A percentile compares a stretch with the other conserved stretches of the same genome.
These are phyloP conservation scores for Aepyceros melampus DNA, from an alignment of 2,113 vertebrate genomes.

Conservation along the genomic window DNA sequence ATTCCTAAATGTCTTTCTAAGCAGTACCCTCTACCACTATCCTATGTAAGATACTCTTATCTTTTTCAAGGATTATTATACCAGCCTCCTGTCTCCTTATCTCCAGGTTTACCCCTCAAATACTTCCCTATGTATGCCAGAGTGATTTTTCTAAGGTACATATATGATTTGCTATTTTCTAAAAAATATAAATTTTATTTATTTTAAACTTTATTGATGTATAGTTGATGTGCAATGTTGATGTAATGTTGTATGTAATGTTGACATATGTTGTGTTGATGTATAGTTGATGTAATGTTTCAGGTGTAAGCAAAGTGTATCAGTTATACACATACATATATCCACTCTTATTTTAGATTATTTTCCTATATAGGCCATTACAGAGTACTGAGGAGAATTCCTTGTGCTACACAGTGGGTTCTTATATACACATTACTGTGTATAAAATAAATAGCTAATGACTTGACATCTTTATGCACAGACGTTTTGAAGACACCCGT, in stretches of 20 bases:
- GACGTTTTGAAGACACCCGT: not conserved
- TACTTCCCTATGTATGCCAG: not conserved
- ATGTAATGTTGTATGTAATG: not conserved
- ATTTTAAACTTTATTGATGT: not conserved
- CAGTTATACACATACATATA: not conserved
- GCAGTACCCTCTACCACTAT: not conserved
- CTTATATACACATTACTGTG: not conserved
- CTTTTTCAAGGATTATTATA: not conserved
- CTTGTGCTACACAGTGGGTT: not conserved
- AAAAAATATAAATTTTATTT: not conserved
- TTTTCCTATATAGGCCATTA: not conserved
- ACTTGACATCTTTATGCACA: not conserved
- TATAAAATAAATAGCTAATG: not conserved
- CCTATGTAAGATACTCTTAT: not conserved
- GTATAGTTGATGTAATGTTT: not conserved
- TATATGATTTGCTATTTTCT: not conserved
- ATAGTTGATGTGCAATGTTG: not conserved
- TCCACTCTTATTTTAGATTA: not conserved
- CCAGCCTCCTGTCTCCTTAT: not conserved
- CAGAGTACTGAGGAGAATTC: not conserved
- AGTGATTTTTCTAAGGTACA: not conserved
- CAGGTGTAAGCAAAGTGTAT: not conserved
- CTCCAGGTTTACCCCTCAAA: not conserved
- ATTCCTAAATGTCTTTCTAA: not conserved
- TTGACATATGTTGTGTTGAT: not conserved